These are phyloP conservation scores for Callinectes sapidus DNA, from an alignment of 2,888 invertebrate genomes.

Conservation along the genomic window DNA sequence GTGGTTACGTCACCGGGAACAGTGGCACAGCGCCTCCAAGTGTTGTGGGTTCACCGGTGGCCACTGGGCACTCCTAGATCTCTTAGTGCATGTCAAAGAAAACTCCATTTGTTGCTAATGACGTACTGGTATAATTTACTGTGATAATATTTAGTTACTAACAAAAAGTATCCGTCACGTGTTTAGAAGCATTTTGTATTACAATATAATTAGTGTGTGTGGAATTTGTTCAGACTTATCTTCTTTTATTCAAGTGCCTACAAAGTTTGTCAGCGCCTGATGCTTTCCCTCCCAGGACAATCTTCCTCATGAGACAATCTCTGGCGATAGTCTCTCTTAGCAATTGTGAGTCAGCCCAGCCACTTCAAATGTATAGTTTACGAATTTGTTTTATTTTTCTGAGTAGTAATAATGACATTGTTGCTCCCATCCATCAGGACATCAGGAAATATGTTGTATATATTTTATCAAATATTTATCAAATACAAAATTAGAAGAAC, in stretches of 20 bases:
- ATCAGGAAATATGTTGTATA: background rate
- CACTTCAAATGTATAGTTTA: background rate
- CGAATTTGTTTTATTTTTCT: background rate
- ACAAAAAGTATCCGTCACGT: background rate
- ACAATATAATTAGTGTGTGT: background rate
- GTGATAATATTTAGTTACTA: constrained; percentile 5
- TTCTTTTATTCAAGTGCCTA: background rate
- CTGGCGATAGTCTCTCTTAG: background rate
- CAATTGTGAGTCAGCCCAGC: background rate
- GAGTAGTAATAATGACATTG: background rate
- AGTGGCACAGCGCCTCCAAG: background rate
- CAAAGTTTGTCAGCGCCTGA: background rate
- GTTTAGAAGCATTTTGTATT: background rate
- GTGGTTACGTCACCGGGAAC: background rate
- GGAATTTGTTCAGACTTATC: background rate
- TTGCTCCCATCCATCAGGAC: background rate
- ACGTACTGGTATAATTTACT: background rate
- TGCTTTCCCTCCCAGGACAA: constrained; percentile 4
- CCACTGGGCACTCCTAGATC: background rate
- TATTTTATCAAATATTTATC: no score
- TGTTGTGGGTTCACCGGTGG: background rate
- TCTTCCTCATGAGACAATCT: background rate
- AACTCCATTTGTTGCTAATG: background rate
- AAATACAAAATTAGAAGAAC: no score
- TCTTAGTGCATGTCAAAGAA: background rate